Conservation (phyloP, 2,113 vertebrate genomes). For the Chlamydotis undulata region DNA sequence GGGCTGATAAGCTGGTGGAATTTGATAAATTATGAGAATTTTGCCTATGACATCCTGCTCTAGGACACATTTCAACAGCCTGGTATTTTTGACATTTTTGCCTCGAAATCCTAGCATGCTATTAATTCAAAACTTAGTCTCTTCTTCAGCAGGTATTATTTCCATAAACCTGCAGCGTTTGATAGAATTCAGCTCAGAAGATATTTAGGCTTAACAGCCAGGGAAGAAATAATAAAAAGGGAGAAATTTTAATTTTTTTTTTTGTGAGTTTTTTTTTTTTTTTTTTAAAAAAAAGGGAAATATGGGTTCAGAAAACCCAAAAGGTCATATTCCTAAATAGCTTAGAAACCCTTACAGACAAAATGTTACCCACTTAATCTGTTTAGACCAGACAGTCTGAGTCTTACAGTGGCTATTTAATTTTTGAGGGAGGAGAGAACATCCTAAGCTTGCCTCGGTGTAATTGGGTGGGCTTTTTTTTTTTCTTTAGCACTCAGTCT, state of each 20-base stretch:
- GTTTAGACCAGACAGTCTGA: not conserved
- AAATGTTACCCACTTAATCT: not conserved
- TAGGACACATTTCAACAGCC: not conserved
- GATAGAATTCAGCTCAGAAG: not conserved
- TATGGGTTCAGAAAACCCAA: not conserved
- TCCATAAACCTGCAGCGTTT: not conserved
- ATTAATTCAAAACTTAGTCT: not conserved
- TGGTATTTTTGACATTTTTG: not conserved
- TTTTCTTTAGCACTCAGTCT: not conserved
- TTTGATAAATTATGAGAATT: conserved; percentile 21
- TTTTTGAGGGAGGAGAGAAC: not conserved
- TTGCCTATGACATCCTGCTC: not conserved
- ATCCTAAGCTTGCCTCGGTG: not conserved
- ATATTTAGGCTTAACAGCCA: not conserved
- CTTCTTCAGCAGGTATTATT: not conserved
- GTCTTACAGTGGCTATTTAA: not conserved
- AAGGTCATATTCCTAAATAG: not conserved
- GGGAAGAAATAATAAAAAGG: not conserved
- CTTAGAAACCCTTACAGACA: not conserved
- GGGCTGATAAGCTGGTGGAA: not conserved
- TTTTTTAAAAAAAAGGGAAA: not conserved
- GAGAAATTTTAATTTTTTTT: not conserved
- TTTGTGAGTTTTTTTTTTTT: too few relatives aligned
- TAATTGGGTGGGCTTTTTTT: not conserved
- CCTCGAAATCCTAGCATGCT: not conserved